Conservation (phyloP, 2,797 vertebrate species). For the Varecia variegata region DNA sequence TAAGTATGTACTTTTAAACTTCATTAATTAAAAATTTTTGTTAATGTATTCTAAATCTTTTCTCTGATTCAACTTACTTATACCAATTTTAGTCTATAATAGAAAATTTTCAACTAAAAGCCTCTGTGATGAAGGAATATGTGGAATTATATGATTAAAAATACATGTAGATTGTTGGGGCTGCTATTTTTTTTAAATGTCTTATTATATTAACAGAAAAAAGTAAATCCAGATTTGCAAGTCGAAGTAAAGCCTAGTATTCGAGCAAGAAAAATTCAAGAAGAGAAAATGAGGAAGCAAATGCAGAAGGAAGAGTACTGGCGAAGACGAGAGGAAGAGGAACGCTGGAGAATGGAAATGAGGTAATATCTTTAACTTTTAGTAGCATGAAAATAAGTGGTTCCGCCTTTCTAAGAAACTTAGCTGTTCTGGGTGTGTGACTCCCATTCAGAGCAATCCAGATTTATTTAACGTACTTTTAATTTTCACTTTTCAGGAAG, state of each 20-base stretch:
- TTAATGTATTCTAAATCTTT: neutral
- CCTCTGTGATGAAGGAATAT: neutral
- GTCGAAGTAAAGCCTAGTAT: conserved; percentile 99
- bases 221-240: conserved; percentile 98
- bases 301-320: conserved; percentile 99
- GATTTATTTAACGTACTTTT: conserved; percentile 29
- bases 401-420: neutral
- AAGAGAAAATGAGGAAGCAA: conserved; percentile 99
- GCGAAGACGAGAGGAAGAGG: conserved; percentile 97
- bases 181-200: conserved; percentile 29
- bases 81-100: neutral
- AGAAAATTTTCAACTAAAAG: neutral
- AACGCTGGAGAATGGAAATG: conserved; percentile 99
- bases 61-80: neutral
- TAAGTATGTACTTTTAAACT: neutral
- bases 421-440: neutral
- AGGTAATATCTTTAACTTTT: conserved; percentile 84
- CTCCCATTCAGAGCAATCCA: neutral
- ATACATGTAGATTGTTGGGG: neutral
- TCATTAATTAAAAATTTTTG: neutral
- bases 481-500: neutral
- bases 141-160: neutral
- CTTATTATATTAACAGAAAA: conserved; percentile 90
- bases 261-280: conserved; percentile 97
- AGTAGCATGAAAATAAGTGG: neutral